Evolutionary conservation across 2,888 invertebrate genomes (phyloP).

Genomic region (Diadegma fenestrale): DNA sequence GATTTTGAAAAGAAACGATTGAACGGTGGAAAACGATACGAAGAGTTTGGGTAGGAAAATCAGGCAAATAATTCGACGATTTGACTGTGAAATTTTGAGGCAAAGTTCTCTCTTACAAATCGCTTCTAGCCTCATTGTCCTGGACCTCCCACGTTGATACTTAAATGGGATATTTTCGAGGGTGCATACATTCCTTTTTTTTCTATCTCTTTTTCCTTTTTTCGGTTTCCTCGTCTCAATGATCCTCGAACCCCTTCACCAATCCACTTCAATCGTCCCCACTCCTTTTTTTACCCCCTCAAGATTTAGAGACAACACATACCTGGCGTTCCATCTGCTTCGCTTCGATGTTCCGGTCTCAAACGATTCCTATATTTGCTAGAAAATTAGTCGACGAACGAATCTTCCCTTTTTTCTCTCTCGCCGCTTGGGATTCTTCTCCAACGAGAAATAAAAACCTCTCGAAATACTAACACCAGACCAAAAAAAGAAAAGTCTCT

Average conservation of each 20-base stretch:
- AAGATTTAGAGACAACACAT: slow-evolving; percentile 80
- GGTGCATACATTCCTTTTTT: slow-evolving; percentile 36
- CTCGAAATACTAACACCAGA: slow-evolving; percentile 42
- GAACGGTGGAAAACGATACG: slow-evolving; percentile 31
- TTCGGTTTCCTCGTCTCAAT: slow-evolving; percentile 20
- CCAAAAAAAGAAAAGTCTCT: slow-evolving; percentile 39
- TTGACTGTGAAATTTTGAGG: slow-evolving; percentile 65
- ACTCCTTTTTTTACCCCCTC: slow-evolving; percentile 43
- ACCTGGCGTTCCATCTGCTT: slow-evolving; percentile 79
- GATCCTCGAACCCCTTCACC: slow-evolving; percentile 55
- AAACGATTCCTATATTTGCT: slow-evolving; percentile 72
- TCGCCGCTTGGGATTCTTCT: slow-evolving; percentile 28
- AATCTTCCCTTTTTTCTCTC: slow-evolving; percentile 63
- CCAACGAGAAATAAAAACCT: slow-evolving; percentile 2
- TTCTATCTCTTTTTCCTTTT: slow-evolving; percentile 31
- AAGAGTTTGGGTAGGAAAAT: slow-evolving; percentile 37
- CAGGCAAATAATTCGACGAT: slow-evolving; percentile 59
- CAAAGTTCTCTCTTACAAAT: slow-evolving; percentile 54
- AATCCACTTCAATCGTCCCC: slow-evolving; percentile 21
- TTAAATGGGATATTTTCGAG: slow-evolving; percentile 47
- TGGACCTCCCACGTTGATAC: slow-evolving; percentile 67
- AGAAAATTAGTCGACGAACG: slow-evolving; percentile 78
- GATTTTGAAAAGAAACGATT: slow-evolving; percentile 28
- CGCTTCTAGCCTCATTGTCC: slow-evolving; percentile 41
- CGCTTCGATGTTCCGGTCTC: slow-evolving; percentile 29